Conservation (phyloP, 2,797 vertebrate species). For the Aselliscus stoliczkanus region DNA sequence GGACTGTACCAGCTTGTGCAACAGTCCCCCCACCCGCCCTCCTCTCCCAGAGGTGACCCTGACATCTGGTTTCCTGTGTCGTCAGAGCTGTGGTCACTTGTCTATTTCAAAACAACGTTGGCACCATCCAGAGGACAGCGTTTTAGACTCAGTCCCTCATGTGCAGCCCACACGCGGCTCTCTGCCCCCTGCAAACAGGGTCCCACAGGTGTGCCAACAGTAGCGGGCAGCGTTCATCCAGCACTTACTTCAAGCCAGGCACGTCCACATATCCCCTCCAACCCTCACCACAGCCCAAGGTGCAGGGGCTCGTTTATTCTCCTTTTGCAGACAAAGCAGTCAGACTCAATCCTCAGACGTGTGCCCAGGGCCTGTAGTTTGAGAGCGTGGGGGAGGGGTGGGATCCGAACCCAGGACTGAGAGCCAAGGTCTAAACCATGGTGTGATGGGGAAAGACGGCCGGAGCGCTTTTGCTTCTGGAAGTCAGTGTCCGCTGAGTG, state of each 20-base stretch:
- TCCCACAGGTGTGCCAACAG: background rate
- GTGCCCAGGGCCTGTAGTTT: background rate
- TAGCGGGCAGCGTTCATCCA: no score
- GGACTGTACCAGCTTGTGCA: background rate
- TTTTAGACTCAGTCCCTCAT: background rate
- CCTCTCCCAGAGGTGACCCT: background rate
- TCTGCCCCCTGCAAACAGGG: no score
- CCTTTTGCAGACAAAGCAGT: background rate
- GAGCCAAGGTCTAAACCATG: no score
- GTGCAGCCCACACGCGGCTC: background rate
- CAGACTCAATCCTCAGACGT: no score
- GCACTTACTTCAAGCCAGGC: accelerated
- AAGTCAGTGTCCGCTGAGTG: background rate
- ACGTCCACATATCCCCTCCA: background rate
- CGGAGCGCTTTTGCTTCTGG: background rate
- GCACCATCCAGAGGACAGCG: background rate
- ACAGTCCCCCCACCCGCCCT: background rate
- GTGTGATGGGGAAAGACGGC: no score
- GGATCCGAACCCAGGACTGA: background rate
- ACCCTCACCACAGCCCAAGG: background rate
- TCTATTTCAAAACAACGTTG: background rate
- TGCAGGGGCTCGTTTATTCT: no score
- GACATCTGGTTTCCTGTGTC: no score
- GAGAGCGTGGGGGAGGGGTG: no score
- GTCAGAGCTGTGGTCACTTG: background rate